phyloP scores from a whole-genome alignment of 2,888 invertebrate genomes.

The Leptopilina myrica region DNA sequence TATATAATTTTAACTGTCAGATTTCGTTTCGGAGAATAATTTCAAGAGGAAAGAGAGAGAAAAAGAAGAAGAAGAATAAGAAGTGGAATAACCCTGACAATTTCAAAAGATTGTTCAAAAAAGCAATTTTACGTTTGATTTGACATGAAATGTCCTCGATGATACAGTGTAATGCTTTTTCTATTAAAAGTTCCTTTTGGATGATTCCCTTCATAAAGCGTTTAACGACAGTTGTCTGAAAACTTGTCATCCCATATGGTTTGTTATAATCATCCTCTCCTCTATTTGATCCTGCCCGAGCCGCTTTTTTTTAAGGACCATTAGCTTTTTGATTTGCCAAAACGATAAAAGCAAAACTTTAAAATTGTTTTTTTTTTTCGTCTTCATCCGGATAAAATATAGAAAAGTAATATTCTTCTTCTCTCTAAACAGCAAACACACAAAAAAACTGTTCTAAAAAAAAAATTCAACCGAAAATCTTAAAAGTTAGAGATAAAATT shows the following conservation, averaged over 20 bases:
- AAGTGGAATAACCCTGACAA: background rate
- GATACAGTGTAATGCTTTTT: constrained; percentile 31
- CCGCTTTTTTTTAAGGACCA: constrained; percentile 42
- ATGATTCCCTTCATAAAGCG: constrained; percentile 20
- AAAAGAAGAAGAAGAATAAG: too few relatives aligned
- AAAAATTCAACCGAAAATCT: too few relatives aligned
- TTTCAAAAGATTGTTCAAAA: constrained; percentile 26
- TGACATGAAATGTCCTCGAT: constrained; percentile 25
- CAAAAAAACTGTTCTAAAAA: background rate
- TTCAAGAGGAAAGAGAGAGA: too few relatives aligned
- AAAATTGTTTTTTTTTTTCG: constrained; percentile 11
- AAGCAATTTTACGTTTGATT: constrained; percentile 33
- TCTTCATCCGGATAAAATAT: constrained; percentile 15
- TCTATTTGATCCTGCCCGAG: background rate
- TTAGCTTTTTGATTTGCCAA: constrained; percentile 43
- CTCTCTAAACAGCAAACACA: background rate
- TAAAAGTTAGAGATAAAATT: too few relatives aligned
- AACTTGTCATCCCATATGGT: constrained; percentile 36
- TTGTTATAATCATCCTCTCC: constrained; percentile 25
- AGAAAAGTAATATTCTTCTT: background rate
- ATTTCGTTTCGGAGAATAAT: background rate
- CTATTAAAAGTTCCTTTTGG: constrained; percentile 31
- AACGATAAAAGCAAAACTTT: constrained; percentile 35
- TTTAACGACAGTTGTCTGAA: constrained; percentile 13
- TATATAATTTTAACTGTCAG: background rate